These are phyloP conservation scores for Eonycteris spelaea DNA, from an alignment of 2,113 vertebrate genomes.

Conservation along the genomic window DNA sequence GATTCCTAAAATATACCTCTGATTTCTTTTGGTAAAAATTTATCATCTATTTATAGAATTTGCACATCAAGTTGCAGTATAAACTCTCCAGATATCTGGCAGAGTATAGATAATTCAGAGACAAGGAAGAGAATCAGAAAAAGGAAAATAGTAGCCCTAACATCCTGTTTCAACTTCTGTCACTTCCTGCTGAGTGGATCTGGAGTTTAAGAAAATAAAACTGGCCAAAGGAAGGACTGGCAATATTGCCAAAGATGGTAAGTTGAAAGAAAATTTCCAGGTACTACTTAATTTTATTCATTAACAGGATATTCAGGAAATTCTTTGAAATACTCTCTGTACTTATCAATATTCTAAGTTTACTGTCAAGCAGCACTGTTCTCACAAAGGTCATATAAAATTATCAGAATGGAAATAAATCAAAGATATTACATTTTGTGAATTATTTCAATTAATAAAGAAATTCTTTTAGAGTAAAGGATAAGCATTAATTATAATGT, in stretches of 20 bases:
- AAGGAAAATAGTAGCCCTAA: not conserved
- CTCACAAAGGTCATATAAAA: not conserved
- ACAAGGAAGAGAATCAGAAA: not conserved
- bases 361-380: not conserved
- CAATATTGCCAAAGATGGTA: not conserved
- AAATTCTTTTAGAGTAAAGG: constrained; percentile 17
- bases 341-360: not conserved
- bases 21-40: constrained; percentile 44
- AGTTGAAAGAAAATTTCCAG: not conserved
- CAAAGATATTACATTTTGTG: not conserved
- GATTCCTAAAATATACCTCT: constrained; percentile 37
- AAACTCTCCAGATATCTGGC: constrained; percentile 35
- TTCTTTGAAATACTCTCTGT: not conserved
- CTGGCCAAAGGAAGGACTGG: not conserved
- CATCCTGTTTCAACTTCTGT: not conserved
- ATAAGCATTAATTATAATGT: not conserved
- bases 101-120: not conserved
- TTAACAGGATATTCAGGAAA: not conserved
- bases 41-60: constrained; percentile 37
- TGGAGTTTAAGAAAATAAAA: constrained; percentile 11
- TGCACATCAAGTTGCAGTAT: constrained; percentile 17
- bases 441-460: constrained; percentile 26
- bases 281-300: not conserved
- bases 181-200: not conserved
- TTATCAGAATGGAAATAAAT: not conserved